Evolutionary conservation across 2,797 vertebrate genomes (phyloP).

Genomic region (Aselliscus stoliczkanus): DNA sequence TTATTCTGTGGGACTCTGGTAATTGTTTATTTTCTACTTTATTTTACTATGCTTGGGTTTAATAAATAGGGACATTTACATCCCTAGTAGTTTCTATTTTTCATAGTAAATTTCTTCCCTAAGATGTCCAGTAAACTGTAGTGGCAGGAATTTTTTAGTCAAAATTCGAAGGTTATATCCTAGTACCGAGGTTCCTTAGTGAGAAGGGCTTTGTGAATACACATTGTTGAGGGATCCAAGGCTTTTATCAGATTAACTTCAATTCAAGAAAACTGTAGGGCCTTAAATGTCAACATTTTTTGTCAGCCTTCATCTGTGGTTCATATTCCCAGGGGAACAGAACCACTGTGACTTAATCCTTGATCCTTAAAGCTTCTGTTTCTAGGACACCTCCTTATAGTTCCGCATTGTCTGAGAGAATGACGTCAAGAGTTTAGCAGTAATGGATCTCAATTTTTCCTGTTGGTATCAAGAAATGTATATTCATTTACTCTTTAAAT

Average conservation of each 20-base stretch:
- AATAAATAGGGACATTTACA: background rate
- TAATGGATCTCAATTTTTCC: no score
- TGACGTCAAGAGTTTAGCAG: background rate
- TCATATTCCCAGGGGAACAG: background rate
- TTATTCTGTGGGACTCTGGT: constrained; percentile 95
- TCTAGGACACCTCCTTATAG: background rate
- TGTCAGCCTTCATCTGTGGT: background rate
- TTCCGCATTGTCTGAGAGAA: background rate
- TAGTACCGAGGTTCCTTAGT: background rate
- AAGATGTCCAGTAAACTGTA: background rate
- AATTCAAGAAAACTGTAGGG: background rate
- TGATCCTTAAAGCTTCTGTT: background rate
- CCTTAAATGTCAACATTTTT: background rate
- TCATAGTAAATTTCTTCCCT: constrained; percentile 11
- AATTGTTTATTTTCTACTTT: constrained; percentile 36
- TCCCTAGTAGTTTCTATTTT: constrained; percentile 16
- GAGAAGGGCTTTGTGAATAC: background rate
- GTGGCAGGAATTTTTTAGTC: background rate
- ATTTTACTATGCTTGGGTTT: background rate
- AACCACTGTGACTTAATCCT: background rate
- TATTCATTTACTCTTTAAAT: no score
- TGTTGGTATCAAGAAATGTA: no score
- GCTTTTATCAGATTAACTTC: background rate
- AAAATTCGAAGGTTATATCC: background rate
- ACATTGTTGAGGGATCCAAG: background rate